Conservation (phyloP, 2,113 vertebrate species). For the Bagarius yarrelli region DNA sequence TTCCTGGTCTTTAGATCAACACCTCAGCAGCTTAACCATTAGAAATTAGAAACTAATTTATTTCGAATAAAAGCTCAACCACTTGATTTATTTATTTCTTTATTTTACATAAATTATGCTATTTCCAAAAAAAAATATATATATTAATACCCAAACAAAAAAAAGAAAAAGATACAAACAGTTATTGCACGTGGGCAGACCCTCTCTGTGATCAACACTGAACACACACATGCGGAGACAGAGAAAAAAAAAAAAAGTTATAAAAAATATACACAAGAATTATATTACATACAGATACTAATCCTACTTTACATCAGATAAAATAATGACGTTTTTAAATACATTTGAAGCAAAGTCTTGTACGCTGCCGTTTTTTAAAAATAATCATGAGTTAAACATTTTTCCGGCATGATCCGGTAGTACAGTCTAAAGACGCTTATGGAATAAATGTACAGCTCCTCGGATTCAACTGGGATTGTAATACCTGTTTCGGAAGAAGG, state of each 20-base stretch:
- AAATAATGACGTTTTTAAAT: slow-evolving; percentile 49
- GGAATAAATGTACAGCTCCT: background rate
- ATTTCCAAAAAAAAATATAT: slow-evolving; percentile 52
- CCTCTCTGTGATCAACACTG: slow-evolving; percentile 76
- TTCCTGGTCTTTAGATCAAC: no score
- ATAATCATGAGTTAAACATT: slow-evolving; percentile 8
- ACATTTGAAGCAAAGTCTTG: slow-evolving; percentile 49
- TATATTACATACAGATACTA: slow-evolving; percentile 46
- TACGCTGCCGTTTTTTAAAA: slow-evolving; percentile 39
- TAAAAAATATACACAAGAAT: slow-evolving; percentile 52
- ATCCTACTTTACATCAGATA: slow-evolving; percentile 56
- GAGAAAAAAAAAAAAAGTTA: slow-evolving; percentile 49
- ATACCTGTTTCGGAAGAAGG: slow-evolving; percentile 19
- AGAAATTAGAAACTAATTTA: no score
- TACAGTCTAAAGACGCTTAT: no score
- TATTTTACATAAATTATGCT: slow-evolving; percentile 89
- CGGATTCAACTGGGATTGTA: background rate
- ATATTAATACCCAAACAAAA: slow-evolving; percentile 55
- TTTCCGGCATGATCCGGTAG: slow-evolving; percentile 16
- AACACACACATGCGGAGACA: slow-evolving; percentile 67
- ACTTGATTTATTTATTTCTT: slow-evolving; percentile 69
- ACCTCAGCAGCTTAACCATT: no score
- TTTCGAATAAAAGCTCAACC: background rate
- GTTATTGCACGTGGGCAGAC: slow-evolving; percentile 84
- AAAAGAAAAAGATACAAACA: slow-evolving; percentile 73